phyloP scores from a whole-genome alignment of 2,797 vertebrate species.

The Notoglanidium macrostoma region DNA sequence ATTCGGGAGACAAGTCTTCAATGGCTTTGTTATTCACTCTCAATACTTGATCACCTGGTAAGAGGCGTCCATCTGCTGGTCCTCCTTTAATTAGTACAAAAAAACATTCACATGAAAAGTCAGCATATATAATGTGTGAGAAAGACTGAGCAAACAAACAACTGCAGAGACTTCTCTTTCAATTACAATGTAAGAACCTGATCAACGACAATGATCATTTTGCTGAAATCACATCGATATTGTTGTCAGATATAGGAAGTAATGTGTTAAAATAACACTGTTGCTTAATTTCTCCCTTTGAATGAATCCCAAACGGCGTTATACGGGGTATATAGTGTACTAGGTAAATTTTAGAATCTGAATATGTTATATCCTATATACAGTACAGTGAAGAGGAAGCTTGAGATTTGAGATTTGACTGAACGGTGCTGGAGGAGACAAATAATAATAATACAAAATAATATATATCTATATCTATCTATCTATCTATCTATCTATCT shows the following conservation, averaged over 20 bases:
- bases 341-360: neutral
- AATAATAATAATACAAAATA: neutral
- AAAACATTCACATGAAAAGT: slow-evolving; percentile 39
- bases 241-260: neutral
- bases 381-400: neutral
- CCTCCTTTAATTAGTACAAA: slow-evolving; percentile 65
- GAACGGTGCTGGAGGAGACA: neutral
- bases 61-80: slow-evolving; percentile 79
- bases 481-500: too few relatives aligned
- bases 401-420: neutral
- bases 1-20: slow-evolving; percentile 79
- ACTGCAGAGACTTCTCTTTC: neutral
- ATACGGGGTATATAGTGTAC: neutral
- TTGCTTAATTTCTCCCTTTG: neutral
- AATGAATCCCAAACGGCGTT: neutral
- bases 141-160: neutral
- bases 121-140: slow-evolving; percentile 14
- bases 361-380: neutral
- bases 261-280: too few relatives aligned
- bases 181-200: neutral
- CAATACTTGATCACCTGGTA: slow-evolving; percentile 88
- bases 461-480: too few relatives aligned
- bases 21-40: slow-evolving; percentile 82
- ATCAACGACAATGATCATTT: neutral
- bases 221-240: neutral